Evolutionary conservation across 1,140 invertebrate species (phyloP).

Genomic region (Drosophila kohkoa): DNA sequence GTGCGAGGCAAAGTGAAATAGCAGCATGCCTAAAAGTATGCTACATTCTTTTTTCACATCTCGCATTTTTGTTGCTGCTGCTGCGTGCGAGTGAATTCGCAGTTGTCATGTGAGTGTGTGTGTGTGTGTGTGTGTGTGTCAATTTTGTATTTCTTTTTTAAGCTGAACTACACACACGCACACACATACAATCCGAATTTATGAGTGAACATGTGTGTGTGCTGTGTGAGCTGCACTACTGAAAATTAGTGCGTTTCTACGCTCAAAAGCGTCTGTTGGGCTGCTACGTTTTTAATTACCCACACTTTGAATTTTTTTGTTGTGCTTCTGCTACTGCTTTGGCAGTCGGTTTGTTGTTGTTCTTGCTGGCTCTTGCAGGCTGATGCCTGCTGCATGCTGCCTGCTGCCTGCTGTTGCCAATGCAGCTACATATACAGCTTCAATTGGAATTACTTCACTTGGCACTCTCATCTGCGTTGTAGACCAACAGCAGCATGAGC

Average conservation of each 20-base stretch:
- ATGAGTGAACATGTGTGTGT: conserved; percentile 25
- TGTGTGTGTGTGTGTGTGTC: conserved; percentile 51
- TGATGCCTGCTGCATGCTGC: conserved; percentile 6
- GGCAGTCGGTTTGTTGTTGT: conserved; percentile 54
- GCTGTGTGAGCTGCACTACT: conserved; percentile 62
- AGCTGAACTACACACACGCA: conserved; percentile 24
- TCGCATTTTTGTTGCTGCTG: conserved; percentile 33
- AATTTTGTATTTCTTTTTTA: conserved; percentile 60
- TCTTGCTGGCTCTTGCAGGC: conserved; percentile 21
- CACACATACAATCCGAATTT: conserved; percentile 26
- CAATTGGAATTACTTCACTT: conserved; percentile 83
- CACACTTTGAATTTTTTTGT: conserved; percentile 70
- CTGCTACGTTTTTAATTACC: conserved; percentile 82
- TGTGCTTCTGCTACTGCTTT: conserved; percentile 46
- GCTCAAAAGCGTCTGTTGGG: conserved; percentile 70
- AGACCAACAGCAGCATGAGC: conserved; percentile 53
- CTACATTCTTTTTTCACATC: conserved; percentile 51
- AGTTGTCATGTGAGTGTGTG: conserved; percentile 34
- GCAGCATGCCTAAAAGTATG: conserved; percentile 82
- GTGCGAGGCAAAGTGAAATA: conserved; percentile 79
- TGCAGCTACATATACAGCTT: conserved; percentile 58
- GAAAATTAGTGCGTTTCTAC: conserved; percentile 81
- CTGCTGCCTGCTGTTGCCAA: conserved; percentile 34
- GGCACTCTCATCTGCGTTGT: conserved; percentile 73
- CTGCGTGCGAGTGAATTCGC: conserved; percentile 54